Base-by-base conservation (phyloP, 2,113 vertebrate species). In the Cisticola juncidis region DNA sequence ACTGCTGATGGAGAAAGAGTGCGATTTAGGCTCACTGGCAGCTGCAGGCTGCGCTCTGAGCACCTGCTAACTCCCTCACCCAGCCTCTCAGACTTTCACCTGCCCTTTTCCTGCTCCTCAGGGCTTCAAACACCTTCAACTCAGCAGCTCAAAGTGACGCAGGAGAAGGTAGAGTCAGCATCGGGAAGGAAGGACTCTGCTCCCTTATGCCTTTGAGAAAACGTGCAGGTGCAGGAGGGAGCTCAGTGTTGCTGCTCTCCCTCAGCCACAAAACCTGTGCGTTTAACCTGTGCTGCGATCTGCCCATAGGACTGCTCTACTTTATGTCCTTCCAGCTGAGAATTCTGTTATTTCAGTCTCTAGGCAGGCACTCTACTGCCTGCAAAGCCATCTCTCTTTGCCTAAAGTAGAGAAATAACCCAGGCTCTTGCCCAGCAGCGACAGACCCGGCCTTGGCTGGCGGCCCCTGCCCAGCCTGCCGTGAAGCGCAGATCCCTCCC, bases 181-280 rank as follows among this genome's bases (percentile, higher is more conserved):
- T 21, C 9, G 6, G 29, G 13, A 33, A 54, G 28, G 70, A 71
- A 48, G 20, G 25, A 35, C 23, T 7, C 56, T 64, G 22, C 17
- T 60, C 3, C 24, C 29, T 48, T n/a, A 33, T 0, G 1, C 51
- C 47, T 78, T 38, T 12, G 40, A 81, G 60, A 74, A 74, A 84
- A 74, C 7, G 20, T 21, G n/a, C 15, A 21, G 0, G 0, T 71
- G 47, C 40, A 62, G n/a, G 11, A 33, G 12, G 20, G 44, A 85
- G 33, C 0, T 12, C 28, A 48, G 25, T 0, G 2, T 4, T 23
- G 60, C 90, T 89, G 65, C 81, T 20, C 35, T 25, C 1, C 0
- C 64, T 44, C 45, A 44, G 68, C 50, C 70, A 35, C 69, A 51
- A 47, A 58, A 35, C 28, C 45, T 2, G 0, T 8, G 38, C 1